These are phyloP conservation scores for Embidobia sp. DNA, from an alignment of 2,888 invertebrate species.

Conservation along the genomic window DNA sequence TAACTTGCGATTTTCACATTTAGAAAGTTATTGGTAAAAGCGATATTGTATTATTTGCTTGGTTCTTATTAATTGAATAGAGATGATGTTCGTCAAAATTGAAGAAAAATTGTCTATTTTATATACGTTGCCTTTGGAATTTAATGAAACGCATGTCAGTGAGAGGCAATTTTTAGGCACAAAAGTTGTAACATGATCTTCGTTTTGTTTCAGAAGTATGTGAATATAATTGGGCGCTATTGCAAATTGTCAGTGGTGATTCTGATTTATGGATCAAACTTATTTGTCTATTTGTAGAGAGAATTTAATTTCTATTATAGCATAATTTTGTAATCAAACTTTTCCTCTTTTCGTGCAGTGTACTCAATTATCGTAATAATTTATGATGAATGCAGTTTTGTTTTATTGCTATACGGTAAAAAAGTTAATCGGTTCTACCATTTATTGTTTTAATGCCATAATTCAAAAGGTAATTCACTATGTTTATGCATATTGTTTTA, in stretches of 20 bases:
- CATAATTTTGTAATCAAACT: no score
- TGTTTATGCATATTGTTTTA: no score
- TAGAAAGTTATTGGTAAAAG: constrained; percentile 57
- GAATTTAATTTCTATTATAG: neutral
- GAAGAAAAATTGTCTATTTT: constrained; percentile 2
- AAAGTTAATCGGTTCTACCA: no score
- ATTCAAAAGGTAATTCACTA: no score
- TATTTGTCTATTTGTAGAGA: neutral
- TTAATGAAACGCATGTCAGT: neutral
- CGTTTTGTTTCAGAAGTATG: constrained; percentile 38
- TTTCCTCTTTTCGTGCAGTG: no score
- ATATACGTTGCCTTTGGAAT: constrained; percentile 5
- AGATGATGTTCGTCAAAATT: constrained; percentile 39
- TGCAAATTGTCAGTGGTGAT: constrained; percentile 26
- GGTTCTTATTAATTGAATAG: constrained; percentile 32
- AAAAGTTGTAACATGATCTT: constrained; percentile 36
- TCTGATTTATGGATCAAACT: constrained; percentile 33
- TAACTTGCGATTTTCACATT: constrained; percentile 58
- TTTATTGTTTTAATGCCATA: no score
- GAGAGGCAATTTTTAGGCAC: constrained; percentile 3
- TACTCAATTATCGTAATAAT: no score
- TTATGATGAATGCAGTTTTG: no score
- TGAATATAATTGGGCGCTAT: constrained; percentile 27
- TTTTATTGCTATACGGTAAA: no score
- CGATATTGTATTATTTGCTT: constrained; percentile 40